phyloP scores from a whole-genome alignment of 2,797 vertebrate species.

The Rhinichthys osculus region DNA sequence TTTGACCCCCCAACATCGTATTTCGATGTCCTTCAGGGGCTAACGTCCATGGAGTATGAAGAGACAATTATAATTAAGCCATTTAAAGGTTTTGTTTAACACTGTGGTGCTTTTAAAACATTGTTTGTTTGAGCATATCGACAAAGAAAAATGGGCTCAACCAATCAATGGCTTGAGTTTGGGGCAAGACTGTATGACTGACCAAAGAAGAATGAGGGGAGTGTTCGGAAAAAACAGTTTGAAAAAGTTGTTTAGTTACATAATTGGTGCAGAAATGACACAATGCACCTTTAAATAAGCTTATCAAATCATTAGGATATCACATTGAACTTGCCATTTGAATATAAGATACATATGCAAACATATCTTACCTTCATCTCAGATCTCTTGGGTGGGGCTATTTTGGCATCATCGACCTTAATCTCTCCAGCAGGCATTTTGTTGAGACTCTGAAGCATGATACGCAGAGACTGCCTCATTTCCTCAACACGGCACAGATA shows the following conservation, averaged over 20 bases:
- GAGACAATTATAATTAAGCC: background rate
- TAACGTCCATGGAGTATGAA: background rate
- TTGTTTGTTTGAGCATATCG: background rate
- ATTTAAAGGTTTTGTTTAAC: background rate
- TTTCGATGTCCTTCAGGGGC: too few relatives aligned
- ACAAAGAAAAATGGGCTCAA: too few relatives aligned
- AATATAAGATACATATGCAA: background rate
- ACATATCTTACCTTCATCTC: constrained; percentile 92
- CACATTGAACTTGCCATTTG: background rate
- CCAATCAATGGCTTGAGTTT: background rate
- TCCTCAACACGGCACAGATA: constrained; percentile 94
- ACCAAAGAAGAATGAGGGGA: background rate
- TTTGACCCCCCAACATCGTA: too few relatives aligned
- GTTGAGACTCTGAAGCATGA: constrained; percentile 90
- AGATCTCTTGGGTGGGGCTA: constrained; percentile 92
- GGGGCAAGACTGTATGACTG: background rate
- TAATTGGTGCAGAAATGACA: background rate
- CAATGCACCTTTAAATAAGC: background rate
- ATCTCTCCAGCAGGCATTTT: constrained; percentile 97
- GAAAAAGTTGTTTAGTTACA: background rate
- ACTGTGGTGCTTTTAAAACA: background rate
- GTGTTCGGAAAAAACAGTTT: background rate
- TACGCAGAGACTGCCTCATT: constrained; percentile 93
- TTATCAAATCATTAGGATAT: background rate
- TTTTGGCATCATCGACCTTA: constrained; percentile 95